These are phyloP conservation scores for Leptatherina wallacei DNA, from an alignment of 2,797 vertebrate species.

Conservation along the genomic window DNA sequence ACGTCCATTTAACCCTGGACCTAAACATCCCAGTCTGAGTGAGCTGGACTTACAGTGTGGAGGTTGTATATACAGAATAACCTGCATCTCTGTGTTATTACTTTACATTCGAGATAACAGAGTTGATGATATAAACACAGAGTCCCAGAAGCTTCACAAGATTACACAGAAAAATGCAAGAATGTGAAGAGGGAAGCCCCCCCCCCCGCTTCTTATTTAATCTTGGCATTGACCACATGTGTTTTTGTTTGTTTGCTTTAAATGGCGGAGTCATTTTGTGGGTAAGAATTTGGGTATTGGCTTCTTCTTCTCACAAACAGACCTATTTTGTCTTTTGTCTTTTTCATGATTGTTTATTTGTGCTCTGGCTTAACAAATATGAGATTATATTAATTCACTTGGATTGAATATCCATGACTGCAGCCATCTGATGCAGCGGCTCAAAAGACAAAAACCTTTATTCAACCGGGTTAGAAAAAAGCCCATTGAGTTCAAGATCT, in stretches of 20 bases:
- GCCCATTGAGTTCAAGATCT: no score
- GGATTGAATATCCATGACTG: no score
- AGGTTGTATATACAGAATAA: background rate
- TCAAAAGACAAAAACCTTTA: no score
- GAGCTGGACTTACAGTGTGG: background rate
- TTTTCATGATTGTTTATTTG: no score
- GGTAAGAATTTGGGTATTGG: background rate
- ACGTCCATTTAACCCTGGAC: slow-evolving; percentile 16
- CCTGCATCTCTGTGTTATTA: background rate
- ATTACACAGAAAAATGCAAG: background rate
- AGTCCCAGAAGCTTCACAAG: background rate
- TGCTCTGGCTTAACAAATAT: no score
- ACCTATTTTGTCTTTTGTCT: no score
- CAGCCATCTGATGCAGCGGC: no score
- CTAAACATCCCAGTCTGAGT: slow-evolving; percentile 1
- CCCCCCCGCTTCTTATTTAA: background rate
- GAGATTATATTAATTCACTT: no score
- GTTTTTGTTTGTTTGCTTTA: background rate
- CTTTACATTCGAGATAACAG: background rate
- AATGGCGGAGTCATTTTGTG: background rate
- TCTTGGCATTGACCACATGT: background rate
- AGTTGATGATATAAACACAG: background rate
- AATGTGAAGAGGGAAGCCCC: background rate
- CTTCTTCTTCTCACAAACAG: no score
- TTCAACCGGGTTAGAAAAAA: no score